Evolutionary conservation across 2,888 invertebrate species (phyloP), one percentile per base, ranked within the genome.

Genomic region (Synanthedon vespiformis): DNA sequence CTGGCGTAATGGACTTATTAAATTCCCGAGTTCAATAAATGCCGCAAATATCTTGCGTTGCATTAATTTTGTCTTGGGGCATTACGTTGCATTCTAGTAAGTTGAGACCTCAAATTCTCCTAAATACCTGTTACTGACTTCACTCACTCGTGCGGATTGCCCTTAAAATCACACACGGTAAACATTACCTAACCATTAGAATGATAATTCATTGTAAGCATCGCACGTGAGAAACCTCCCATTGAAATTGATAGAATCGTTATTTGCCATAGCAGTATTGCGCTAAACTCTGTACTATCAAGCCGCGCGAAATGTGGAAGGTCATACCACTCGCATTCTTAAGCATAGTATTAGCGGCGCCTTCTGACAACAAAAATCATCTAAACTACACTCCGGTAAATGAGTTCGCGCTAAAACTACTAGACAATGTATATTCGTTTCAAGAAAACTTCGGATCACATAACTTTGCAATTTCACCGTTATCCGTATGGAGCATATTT

Each of bases 401-500:
- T 54, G 67, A 76, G 53, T 87, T 87, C 57, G 71, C 85, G 0
- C 59, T 85, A 8, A 71, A 73, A 55, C 60, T 87, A 14, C 63
- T 87, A 2, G 78, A 83, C 55, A 80, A 85, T 52, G 75, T 78
- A 2, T 80, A 78, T 60, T 70, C 77, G 4, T 76, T 64, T 40
- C 77, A 81, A 71, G 80, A 84, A 3, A 79, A 73, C 58, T 83
- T 79, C 52, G 82, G 77, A 2, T 67, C 60, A 1, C 75, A 72
- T 34, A 86, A 86, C 56, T 61, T 81, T 6, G 84, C 77, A 0
- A 60, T 85, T 51, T 83, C 86, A 2, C 87, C 87, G 0, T 54
- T 87, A 1, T 87, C 88, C 1, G 67, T 84, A 2, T 88, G 88
- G 88, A 82, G 77, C 51, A 67, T 84, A 22, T 80, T 85, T 59